Conservation (phyloP, 2,797 vertebrate species). For the Acipenser oxyrinchus region DNA sequence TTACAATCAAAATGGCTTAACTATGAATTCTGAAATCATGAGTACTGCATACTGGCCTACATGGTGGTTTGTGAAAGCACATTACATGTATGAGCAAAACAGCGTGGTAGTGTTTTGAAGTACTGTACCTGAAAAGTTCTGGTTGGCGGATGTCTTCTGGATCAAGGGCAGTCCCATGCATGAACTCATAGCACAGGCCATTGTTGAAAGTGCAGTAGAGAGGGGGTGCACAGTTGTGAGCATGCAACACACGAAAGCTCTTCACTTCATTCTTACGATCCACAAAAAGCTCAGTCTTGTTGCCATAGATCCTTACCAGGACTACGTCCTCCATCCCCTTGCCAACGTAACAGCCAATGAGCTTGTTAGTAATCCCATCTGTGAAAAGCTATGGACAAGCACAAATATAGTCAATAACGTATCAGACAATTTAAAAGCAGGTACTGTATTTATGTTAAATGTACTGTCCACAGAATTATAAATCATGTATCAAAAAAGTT, state of each 20-base stretch:
- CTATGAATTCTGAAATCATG: too few species aligned
- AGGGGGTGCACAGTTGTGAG: slow-evolving; percentile 81
- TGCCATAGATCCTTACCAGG: slow-evolving; percentile 90
- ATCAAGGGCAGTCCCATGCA: slow-evolving; percentile 83
- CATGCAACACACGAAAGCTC: slow-evolving; percentile 86
- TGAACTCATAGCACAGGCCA: slow-evolving; percentile 91
- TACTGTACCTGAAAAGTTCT: slow-evolving; percentile 72
- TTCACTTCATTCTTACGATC: slow-evolving; percentile 93
- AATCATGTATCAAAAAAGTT: too few species aligned
- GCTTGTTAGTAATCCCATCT: slow-evolving; percentile 93
- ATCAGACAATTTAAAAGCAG: not conserved
- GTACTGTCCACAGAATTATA: not conserved
- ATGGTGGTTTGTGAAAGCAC: too few species aligned
- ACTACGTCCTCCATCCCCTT: slow-evolving; percentile 77
- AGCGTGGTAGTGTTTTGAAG: not conserved
- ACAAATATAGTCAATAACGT: not conserved
- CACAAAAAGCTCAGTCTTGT: slow-evolving; percentile 88
- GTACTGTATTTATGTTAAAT: not conserved
- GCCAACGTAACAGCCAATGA: slow-evolving; percentile 86
- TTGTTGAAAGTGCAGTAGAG: slow-evolving; percentile 97
- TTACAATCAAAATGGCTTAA: too few species aligned
- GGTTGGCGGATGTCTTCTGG: slow-evolving; percentile 82
- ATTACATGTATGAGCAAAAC: too few species aligned
- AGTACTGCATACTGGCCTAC: too few species aligned
- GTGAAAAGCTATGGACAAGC: slow-evolving; percentile 74